A percentile compares a stretch with the other conserved stretches of the same genome.
Conservation (phyloP, 2,888 invertebrate species). For the Rhimphoctona megacephalus region DNA sequence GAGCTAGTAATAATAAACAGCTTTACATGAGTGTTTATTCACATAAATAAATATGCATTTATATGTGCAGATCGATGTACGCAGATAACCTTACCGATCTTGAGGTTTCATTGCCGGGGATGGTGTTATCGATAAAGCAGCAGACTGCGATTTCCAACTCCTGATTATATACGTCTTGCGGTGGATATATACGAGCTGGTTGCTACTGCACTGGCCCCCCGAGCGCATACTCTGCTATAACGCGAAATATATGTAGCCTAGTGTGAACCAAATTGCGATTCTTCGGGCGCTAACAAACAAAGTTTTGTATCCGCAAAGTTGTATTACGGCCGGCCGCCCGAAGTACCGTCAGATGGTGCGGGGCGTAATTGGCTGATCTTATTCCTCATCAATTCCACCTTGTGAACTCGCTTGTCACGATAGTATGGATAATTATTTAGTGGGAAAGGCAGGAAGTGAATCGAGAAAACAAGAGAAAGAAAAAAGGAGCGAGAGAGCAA, state of each 20-base stretch:
- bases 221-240: conserved; percentile 13
- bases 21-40: conserved; percentile 38
- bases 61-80: conserved; percentile 12
- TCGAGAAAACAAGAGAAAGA: conserved; percentile 1
- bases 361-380: conserved; percentile 74
- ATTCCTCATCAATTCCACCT: conserved; percentile 67
- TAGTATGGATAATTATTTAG: conserved; percentile 69
- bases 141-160: conserved; percentile 54
- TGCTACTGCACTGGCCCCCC: conserved; percentile 40
- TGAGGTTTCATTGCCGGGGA: conserved; percentile 64
- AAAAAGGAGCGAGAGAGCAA: not conserved
- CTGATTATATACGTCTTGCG: conserved; percentile 61
- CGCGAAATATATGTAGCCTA: conserved; percentile 17
- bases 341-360: conserved; percentile 30
- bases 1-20: conserved; percentile 64
- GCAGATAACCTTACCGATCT: conserved; percentile 46
- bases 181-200: conserved; percentile 10
- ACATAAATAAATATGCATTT: conserved; percentile 48
- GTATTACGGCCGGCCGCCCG: conserved; percentile 43
- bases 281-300: conserved; percentile 39
- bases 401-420: conserved; percentile 67
- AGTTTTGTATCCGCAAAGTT: conserved; percentile 60
- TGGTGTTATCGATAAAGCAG: conserved; percentile 70
- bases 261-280: conserved; percentile 48
- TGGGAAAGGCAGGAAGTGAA: conserved; percentile 34